Conservation (phyloP, 1,140 invertebrate genomes). For the Neodiprion lecontei region DNA sequence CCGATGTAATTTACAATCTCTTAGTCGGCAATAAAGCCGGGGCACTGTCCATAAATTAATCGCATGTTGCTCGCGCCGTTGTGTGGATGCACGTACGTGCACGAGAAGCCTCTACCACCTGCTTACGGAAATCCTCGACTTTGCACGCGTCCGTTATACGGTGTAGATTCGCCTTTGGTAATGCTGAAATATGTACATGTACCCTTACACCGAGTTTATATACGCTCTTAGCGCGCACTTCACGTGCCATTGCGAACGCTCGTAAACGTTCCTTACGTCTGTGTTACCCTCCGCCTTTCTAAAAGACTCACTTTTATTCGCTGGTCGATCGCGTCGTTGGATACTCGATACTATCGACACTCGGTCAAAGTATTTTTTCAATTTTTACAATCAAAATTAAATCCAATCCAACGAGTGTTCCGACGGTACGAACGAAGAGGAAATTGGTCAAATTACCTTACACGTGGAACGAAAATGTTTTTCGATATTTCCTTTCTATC, state of each 20-base stretch:
- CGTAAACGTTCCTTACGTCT: slow-evolving; percentile 1
- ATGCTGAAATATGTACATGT: not conserved
- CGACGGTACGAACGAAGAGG: too few species aligned
- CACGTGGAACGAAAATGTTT: too few species aligned
- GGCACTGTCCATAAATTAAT: slow-evolving; percentile 5
- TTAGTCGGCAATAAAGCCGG: not conserved
- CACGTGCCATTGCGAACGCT: slow-evolving; percentile 1
- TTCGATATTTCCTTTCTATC: too few species aligned
- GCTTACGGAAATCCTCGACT: too few species aligned
- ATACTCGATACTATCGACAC: too few species aligned
- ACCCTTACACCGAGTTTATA: not conserved
- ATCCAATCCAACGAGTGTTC: too few species aligned
- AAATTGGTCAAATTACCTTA: too few species aligned
- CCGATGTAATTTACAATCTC: not conserved
- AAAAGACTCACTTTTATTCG: not conserved
- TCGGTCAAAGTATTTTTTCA: too few species aligned
- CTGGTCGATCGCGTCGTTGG: too few species aligned
- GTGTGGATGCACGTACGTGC: too few species aligned
- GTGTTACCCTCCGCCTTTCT: not conserved
- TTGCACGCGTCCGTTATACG: not conserved
- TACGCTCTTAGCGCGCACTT: slow-evolving; percentile 6
- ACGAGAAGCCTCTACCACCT: too few species aligned
- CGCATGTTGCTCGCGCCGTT: not conserved
- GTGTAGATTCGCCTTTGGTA: not conserved
- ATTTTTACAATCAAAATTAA: too few species aligned